These are phyloP conservation scores for Blastobasis lacticolella DNA, from an alignment of 2,888 invertebrate species.

Conservation along the genomic window DNA sequence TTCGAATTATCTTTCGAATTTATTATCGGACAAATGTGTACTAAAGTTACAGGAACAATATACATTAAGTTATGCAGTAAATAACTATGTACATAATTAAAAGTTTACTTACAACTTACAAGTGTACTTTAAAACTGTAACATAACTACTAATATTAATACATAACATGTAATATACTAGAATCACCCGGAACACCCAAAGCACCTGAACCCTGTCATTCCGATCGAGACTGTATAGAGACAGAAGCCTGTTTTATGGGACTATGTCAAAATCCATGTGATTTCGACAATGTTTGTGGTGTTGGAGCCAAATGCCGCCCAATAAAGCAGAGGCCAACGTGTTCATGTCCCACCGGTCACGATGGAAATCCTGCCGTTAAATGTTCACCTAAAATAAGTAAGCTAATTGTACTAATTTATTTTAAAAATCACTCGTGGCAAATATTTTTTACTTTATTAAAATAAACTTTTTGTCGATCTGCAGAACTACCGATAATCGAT, in stretches of 20 bases:
- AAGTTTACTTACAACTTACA: no score
- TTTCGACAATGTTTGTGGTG: slow-evolving; percentile 84
- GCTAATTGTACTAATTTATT: slow-evolving; percentile 27
- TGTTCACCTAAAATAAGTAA: slow-evolving; percentile 88
- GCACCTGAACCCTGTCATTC: slow-evolving; percentile 86
- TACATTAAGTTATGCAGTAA: no score
- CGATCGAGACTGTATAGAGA: slow-evolving; percentile 88
- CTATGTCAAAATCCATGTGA: slow-evolving; percentile 89
- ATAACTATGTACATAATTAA: slow-evolving; percentile 13
- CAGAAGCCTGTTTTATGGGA: slow-evolving; percentile 88
- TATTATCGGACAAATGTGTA: slow-evolving; percentile 67
- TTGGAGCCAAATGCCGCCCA: slow-evolving; percentile 84
- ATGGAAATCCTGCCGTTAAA: slow-evolving; percentile 87
- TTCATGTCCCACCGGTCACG: slow-evolving; percentile 85
- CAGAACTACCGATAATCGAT: no score
- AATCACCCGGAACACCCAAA: slow-evolving; percentile 80
- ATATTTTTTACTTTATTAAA: no score
- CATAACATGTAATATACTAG: slow-evolving; percentile 48
- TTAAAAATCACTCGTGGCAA: no score
- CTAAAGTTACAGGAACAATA: slow-evolving; percentile 8
- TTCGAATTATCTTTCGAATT: slow-evolving; percentile 19
- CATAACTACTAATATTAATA: background rate
- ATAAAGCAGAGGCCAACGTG: slow-evolving; percentile 89
- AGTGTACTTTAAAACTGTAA: background rate
- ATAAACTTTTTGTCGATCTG: no score